Base-by-base conservation (phyloP, 1,140 invertebrate species). In the Drosophila parabipectinata region DNA sequence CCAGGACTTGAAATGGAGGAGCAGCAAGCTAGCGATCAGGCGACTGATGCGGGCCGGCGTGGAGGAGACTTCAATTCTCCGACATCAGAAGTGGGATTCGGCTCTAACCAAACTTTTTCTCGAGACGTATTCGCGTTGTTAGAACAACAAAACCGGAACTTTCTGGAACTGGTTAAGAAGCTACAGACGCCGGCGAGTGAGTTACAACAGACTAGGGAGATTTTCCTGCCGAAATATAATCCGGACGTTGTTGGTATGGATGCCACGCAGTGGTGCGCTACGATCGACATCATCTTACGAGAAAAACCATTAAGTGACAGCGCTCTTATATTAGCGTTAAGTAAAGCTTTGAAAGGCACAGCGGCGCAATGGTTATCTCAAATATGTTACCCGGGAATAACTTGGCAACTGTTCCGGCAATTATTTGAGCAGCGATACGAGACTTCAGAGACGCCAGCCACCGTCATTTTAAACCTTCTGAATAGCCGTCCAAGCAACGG, bases 371-470 rank as follows among this genome's bases (percentile, higher is more conserved):
- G 18, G 1, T 18, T 18, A 37, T 37, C 1, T 10, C 9, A 37
- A n/a, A 37, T 37, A 10, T 37, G 34, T n/a, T 10, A 10, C 34
- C 34, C 1, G 7, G 48, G 50, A 41, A 52, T 45, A 10, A 61
- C 58, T 3, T 61, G 58, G 58, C 50, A 26, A 12, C 28, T 53
- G 26, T 53, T 52, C 6, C 3, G 50, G 15, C 50, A 61, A 21
- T 45, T 61, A 14, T 61, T 61, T 15, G 37, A 61, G 37, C 50
- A 61, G 34, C 21, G 39, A 30, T 61, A 30, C 15, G 37, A 18
- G n/a, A n/a, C n/a, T n/a, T n/a, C 58, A 6, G 58, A 61, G 58
- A 61, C 50, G 37, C 50, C 58, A 44, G 48, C 34, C 9, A 12
- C 34, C 34, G 34, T n/a, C 9, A 37, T 37, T 9, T 0, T 37